These are phyloP conservation scores for Cyclina sinensis DNA, from an alignment of 1,140 invertebrate genomes.

Conservation along the genomic window DNA sequence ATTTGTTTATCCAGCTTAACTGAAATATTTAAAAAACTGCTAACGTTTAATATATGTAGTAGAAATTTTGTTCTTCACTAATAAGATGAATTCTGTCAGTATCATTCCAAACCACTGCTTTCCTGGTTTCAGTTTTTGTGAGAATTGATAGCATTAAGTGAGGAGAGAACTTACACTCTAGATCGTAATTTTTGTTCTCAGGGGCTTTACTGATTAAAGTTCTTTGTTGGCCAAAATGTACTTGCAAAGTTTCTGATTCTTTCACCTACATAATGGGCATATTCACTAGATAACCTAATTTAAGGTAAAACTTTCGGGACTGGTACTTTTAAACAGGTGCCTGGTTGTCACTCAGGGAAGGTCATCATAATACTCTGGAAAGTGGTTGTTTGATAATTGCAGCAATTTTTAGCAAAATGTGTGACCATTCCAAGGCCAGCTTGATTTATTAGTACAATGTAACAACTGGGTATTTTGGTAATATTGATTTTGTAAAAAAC, in stretches of 20 bases:
- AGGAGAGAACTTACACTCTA: too few relatives aligned
- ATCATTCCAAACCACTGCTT: background rate
- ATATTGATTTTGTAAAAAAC: too few relatives aligned
- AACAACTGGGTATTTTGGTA: too few relatives aligned
- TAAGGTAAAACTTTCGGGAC: background rate
- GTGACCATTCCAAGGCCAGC: background rate
- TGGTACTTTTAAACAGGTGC: background rate
- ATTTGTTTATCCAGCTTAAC: background rate
- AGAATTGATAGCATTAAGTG: too few relatives aligned
- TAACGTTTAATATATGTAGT: too few relatives aligned
- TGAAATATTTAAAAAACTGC: too few relatives aligned
- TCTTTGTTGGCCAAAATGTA: background rate
- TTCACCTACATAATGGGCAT: background rate
- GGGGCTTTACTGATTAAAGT: background rate
- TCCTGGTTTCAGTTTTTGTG: background rate
- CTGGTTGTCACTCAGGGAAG: background rate
- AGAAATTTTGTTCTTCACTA: too few relatives aligned
- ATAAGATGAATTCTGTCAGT: too few relatives aligned
- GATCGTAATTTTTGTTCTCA: background rate
- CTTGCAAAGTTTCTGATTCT: background rate
- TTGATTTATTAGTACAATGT: background rate
- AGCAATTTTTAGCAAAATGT: background rate
- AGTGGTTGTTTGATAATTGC: background rate
- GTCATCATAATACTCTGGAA: background rate
- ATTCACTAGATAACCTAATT: background rate